These are phyloP conservation scores for Holothuria leucospilota DNA, from an alignment of 53 echinoderm and acorn worm species.

Conservation along the genomic window DNA sequence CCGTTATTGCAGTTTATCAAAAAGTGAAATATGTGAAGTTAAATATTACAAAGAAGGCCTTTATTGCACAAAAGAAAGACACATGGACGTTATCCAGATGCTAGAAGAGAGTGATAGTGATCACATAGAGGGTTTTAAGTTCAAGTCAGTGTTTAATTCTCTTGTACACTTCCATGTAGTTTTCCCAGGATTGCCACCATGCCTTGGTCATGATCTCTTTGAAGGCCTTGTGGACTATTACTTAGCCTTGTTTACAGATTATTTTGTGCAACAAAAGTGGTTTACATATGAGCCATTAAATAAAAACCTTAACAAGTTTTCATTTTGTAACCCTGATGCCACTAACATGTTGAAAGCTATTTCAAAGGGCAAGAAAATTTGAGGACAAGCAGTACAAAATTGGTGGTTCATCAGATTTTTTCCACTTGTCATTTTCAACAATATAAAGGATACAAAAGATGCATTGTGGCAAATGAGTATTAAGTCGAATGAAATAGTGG, in stretches of 20 bases:
- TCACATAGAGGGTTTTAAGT: slow-evolving; percentile 59
- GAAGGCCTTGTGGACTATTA: slow-evolving; percentile 73
- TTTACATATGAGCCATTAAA: slow-evolving; percentile 65
- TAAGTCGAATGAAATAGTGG: slow-evolving; percentile 26
- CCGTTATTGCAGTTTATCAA: background rate
- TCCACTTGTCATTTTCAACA: slow-evolving; percentile 56
- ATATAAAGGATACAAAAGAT: slow-evolving; percentile 60
- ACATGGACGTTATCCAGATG: no score
- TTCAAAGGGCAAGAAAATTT: slow-evolving; percentile 54
- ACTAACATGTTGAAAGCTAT: slow-evolving; percentile 24
- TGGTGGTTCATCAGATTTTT: slow-evolving; percentile 71
- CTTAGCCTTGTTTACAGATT: slow-evolving; percentile 59
- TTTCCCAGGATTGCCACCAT: slow-evolving; percentile 70
- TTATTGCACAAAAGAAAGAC: no score
- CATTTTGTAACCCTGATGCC: slow-evolving; percentile 57
- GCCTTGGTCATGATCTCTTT: slow-evolving; percentile 74
- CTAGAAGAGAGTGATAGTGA: background rate
- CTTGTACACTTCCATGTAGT: slow-evolving; percentile 70
- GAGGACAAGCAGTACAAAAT: slow-evolving; percentile 76
- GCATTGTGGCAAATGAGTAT: slow-evolving; percentile 54
- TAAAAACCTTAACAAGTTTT: slow-evolving; percentile 42
- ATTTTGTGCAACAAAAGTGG: slow-evolving; percentile 66
- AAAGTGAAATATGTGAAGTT: background rate
- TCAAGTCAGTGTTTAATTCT: slow-evolving; percentile 70
- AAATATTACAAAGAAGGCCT: no score